Conservation (phyloP, 2,888 invertebrate species). For the Sphaeridia pumilis region DNA sequence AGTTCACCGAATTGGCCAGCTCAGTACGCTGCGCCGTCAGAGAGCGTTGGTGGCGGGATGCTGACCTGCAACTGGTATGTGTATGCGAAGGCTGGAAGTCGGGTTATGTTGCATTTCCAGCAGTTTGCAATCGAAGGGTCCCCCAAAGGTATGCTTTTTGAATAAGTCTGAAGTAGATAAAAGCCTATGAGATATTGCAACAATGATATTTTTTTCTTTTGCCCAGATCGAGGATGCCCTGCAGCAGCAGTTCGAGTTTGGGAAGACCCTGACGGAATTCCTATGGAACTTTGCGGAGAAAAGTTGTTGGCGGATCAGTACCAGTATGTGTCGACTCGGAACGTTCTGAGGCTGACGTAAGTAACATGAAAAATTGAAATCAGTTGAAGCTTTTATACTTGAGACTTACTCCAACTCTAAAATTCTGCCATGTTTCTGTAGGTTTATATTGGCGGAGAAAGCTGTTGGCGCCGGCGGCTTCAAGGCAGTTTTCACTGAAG, state of each 20-base stretch:
- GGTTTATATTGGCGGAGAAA: conserved; percentile 89
- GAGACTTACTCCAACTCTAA: not conserved
- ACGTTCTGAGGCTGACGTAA: conserved; percentile 75
- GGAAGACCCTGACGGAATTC: conserved; percentile 67
- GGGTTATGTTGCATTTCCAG: conserved; percentile 82
- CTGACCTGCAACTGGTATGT: conserved; percentile 96
- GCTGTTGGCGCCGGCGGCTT: conserved; percentile 90
- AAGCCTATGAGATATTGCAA: not conserved
- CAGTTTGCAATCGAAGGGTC: conserved; percentile 89
- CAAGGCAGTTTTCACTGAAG: conserved; percentile 89
- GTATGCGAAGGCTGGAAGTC: conserved; percentile 69
- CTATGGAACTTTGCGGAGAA: conserved; percentile 81
- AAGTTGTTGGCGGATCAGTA: conserved; percentile 61
- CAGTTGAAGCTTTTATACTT: not conserved
- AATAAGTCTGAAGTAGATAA: not conserved
- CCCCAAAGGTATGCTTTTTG: conserved; percentile 53
- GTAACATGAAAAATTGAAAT: conserved; percentile 37
- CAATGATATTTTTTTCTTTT: conserved; percentile 8
- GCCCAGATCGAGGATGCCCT: conserved; percentile 77
- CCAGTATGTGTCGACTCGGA: conserved; percentile 75
- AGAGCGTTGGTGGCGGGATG: conserved; percentile 64
- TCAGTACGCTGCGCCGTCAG: conserved; percentile 72
- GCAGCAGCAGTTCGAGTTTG: conserved; percentile 82
- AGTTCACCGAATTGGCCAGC: conserved; percentile 82
- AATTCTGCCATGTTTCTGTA: conserved; percentile 39